A percentile compares a stretch with the other conserved stretches of the same genome.
phyloP scores from a whole-genome alignment of 2,888 invertebrate species.

The Noctua janthe region DNA sequence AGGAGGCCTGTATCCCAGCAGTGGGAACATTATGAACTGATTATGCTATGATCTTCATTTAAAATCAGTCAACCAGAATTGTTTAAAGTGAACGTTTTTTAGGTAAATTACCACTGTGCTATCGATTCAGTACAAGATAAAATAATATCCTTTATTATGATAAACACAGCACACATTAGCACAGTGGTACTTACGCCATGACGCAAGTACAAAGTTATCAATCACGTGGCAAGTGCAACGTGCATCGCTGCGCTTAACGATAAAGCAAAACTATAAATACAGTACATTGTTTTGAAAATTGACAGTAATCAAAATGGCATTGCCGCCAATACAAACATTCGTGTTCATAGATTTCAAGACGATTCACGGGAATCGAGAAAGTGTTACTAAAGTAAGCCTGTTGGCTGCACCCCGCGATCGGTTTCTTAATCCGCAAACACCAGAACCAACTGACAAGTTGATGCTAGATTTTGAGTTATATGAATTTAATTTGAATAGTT shows the following conservation, averaged over 20 bases:
- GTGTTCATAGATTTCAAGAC: conserved; percentile 2
- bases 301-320: not conserved
- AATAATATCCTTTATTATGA: not conserved
- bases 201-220: not conserved
- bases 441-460: not conserved
- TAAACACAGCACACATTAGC: no score
- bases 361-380: rapidly evolving
- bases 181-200: no score
- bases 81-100: no score
- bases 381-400: not conserved
- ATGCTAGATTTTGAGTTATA: rapidly evolving
- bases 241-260: not conserved
- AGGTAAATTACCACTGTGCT: not conserved
- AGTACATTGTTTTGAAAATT: not conserved
- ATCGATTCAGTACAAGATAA: not conserved
- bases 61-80: no score
- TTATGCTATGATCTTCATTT: no score
- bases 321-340: conserved; percentile 19
- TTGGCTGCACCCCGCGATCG: not conserved
- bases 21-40: no score
- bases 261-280: not conserved
- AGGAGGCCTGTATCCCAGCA: no score
- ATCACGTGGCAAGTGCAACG: not conserved
- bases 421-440: not conserved
- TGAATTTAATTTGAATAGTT: not conserved